phyloP scores from a whole-genome alignment of 2,113 vertebrate genomes.

The Pandion haliaetus region DNA sequence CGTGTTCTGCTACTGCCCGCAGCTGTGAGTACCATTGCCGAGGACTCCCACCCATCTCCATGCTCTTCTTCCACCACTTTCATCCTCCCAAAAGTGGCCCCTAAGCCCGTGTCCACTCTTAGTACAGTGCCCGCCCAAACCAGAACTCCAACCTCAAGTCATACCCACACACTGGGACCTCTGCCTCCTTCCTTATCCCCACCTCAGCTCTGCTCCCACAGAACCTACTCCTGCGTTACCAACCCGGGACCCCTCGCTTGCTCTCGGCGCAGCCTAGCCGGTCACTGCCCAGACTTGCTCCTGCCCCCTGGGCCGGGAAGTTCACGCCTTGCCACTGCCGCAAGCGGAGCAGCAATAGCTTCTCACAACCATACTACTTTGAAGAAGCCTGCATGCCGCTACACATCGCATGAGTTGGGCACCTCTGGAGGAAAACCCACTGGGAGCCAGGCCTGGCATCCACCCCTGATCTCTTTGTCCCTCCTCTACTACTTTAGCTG shows the following conservation, averaged over 20 bases:
- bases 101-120: neutral
- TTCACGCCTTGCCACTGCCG: too few species aligned
- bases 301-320: neutral
- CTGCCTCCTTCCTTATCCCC: neutral
- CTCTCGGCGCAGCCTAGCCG: neutral
- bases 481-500: neutral
- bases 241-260: neutral
- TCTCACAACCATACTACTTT: neutral
- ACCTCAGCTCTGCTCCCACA: neutral
- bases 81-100: neutral
- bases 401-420: neutral
- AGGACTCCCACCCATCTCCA: neutral
- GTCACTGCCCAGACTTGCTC: neutral
- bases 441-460: neutral
- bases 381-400: neutral
- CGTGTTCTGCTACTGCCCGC: neutral
- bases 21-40: neutral
- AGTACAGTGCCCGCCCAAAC: neutral
- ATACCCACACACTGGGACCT: neutral
- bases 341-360: neutral
- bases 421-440: neutral
- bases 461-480: neutral
- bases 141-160: neutral
- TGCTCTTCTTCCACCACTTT: neutral
- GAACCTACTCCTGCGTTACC: neutral